Evolutionary conservation across 2,888 invertebrate species (phyloP).

Genomic region (Zygothrica quintamaculata): DNA sequence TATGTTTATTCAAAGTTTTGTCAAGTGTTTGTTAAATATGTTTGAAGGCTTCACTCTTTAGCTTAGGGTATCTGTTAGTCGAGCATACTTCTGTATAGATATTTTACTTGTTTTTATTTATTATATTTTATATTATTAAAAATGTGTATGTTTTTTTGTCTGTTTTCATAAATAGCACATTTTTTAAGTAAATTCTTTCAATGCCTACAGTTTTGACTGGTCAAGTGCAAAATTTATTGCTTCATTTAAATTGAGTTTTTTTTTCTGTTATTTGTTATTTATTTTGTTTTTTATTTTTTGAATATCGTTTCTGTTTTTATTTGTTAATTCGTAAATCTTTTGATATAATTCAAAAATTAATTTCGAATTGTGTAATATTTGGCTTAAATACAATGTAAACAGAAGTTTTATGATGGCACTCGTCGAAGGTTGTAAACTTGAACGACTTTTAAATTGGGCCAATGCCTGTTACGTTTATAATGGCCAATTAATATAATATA

Average conservation of each 20-base stretch:
- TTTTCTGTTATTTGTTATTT: conserved; percentile 20
- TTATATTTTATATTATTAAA: conserved; percentile 33
- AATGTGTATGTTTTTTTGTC: conserved; percentile 12
- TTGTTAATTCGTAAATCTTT: conserved; percentile 27
- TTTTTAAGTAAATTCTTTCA: conserved; percentile 6
- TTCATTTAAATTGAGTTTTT: conserved; percentile 35
- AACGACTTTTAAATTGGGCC: conserved; percentile 60
- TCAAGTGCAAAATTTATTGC: conserved; percentile 65
- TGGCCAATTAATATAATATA: not conserved
- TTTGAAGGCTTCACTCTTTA: too few species aligned
- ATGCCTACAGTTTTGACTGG: conserved; percentile 44
- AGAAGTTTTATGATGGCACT: conserved; percentile 35
- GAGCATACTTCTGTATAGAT: too few species aligned
- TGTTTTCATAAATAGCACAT: not conserved
- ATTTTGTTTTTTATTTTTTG: not conserved
- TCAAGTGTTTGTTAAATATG: too few species aligned
- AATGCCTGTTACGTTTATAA: conserved; percentile 8
- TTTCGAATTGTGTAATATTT: conserved; percentile 68
- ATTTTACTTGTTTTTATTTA: conserved; percentile 6
- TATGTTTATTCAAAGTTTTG: too few species aligned
- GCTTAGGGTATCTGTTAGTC: not conserved
- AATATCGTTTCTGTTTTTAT: too few species aligned
- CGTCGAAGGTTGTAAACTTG: conserved; percentile 70
- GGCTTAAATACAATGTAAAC: conserved; percentile 57
- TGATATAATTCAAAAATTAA: conserved; percentile 4